phyloP scores from a whole-genome alignment of 23 tunicate genomes.

The Trididemnum miniatum region DNA sequence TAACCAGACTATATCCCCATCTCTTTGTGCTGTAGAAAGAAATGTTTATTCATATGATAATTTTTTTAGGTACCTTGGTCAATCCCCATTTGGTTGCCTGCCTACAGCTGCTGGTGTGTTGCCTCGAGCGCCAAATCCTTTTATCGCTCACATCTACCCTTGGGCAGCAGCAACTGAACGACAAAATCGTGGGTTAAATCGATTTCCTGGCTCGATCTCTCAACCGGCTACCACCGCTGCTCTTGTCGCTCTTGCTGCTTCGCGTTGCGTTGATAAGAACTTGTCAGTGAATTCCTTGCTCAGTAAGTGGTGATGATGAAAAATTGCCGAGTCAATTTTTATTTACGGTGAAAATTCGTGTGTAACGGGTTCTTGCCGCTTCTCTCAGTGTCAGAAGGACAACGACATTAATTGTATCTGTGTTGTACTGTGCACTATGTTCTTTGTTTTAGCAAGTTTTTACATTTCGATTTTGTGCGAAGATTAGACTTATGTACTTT shows the following conservation, averaged over 20 bases:
- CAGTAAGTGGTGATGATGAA: no score
- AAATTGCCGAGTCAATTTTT: no score
- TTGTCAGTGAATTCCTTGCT: conserved; percentile 16
- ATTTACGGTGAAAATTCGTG: no score
- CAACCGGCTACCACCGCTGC: conserved; percentile 51
- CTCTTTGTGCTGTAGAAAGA: not conserved
- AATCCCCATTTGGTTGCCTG: not conserved
- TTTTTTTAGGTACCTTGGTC: conserved; percentile 23
- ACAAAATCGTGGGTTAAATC: conserved; percentile 31
- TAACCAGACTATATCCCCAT: no score
- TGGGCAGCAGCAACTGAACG: conserved; percentile 43
- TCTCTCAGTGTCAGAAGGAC: no score
- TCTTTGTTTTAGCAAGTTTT: no score
- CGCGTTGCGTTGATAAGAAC: conserved; percentile 38
- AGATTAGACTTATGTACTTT: no score
- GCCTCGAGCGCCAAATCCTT: conserved; percentile 78
- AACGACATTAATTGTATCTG: no score
- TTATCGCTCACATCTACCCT: conserved; percentile 83
- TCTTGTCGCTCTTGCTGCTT: conserved; percentile 48
- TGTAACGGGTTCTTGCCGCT: no score
- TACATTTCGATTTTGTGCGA: no score
- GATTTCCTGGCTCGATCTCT: conserved; percentile 33
- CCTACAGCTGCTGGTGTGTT: conserved; percentile 12
- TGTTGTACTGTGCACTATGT: no score
- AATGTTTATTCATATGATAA: not conserved